Evolutionary conservation across 2,888 invertebrate species (phyloP).

Genomic region (Coelinius sp.): DNA sequence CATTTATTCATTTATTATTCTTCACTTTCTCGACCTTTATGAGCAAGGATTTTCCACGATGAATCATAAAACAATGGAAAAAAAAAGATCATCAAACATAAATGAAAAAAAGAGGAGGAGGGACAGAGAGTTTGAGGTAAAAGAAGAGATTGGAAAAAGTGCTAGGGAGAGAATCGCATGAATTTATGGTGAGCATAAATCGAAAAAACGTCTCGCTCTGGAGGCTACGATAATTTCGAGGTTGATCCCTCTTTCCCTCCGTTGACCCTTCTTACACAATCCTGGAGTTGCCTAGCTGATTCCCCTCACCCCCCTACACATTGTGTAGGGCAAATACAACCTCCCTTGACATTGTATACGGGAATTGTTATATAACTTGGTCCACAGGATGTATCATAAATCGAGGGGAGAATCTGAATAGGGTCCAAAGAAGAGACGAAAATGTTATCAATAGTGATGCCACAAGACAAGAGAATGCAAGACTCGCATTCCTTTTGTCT

Average conservation of each 20-base stretch:
- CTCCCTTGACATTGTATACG: slow-evolving; percentile 19
- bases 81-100: slow-evolving; percentile 22
- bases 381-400: slow-evolving; percentile 46
- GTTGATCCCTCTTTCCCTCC: slow-evolving; percentile 51
- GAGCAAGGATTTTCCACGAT: background rate
- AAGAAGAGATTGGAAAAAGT: slow-evolving; percentile 59
- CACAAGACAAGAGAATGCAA: too few relatives aligned
- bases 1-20: slow-evolving; percentile 12
- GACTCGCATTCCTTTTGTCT: too few relatives aligned
- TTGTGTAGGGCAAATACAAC: background rate
- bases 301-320: background rate
- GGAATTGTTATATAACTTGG: slow-evolving; percentile 1
- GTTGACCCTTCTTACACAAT: slow-evolving; percentile 34
- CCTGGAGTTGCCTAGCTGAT: background rate
- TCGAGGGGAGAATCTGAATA: slow-evolving; percentile 33
- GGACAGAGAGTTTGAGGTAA: slow-evolving; percentile 38
- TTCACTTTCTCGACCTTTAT: background rate
- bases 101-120: slow-evolving; percentile 36
- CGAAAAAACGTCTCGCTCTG: slow-evolving; percentile 54
- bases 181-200: slow-evolving; percentile 69
- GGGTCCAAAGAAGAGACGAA: background rate
- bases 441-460: slow-evolving; percentile 43
- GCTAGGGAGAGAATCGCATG: slow-evolving; percentile 61
- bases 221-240: slow-evolving; percentile 57
- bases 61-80: slow-evolving; percentile 10